phyloP scores from a whole-genome alignment of 2,888 invertebrate genomes.

The Epinotia brunnichana region DNA sequence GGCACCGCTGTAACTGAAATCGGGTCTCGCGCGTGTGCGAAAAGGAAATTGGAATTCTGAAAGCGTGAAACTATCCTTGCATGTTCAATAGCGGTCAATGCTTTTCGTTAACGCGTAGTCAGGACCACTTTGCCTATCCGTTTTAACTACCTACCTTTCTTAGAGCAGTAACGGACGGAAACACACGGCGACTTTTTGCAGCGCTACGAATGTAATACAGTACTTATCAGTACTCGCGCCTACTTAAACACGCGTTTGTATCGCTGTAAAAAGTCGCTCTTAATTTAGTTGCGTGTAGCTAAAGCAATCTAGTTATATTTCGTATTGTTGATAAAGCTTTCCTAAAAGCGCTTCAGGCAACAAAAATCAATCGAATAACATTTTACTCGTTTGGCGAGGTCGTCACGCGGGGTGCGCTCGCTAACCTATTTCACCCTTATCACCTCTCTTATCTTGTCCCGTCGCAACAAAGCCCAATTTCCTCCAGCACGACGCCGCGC shows the following conservation, averaged over 20 bases:
- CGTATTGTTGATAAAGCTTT: conserved; percentile 47
- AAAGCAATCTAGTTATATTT: not conserved
- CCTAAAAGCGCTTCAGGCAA: conserved; percentile 60
- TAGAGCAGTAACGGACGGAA: no score
- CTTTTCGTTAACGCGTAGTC: not conserved
- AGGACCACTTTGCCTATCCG: not conserved
- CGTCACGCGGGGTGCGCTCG: conserved; percentile 72
- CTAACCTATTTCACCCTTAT: conserved; percentile 62
- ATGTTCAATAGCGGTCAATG: not conserved
- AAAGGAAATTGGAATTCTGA: conserved; percentile 65
- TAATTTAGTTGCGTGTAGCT: not conserved
- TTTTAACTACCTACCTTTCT: no score
- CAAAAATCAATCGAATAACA: conserved; percentile 71
- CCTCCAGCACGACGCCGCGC: conserved; percentile 50
- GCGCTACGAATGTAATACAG: no score
- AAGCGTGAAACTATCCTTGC: conserved; percentile 38
- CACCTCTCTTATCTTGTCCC: conserved; percentile 52
- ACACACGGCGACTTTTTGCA: no score
- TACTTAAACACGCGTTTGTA: no score
- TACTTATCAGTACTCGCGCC: no score
- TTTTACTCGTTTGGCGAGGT: conserved; percentile 58
- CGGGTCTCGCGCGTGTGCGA: conserved; percentile 50
- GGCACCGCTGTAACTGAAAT: conserved; percentile 6
- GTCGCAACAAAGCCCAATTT: conserved; percentile 55
- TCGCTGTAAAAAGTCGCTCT: not conserved